These are phyloP conservation scores for Erpetoichthys calabaricus DNA, from an alignment of 2,797 vertebrate species.

Conservation along the genomic window DNA sequence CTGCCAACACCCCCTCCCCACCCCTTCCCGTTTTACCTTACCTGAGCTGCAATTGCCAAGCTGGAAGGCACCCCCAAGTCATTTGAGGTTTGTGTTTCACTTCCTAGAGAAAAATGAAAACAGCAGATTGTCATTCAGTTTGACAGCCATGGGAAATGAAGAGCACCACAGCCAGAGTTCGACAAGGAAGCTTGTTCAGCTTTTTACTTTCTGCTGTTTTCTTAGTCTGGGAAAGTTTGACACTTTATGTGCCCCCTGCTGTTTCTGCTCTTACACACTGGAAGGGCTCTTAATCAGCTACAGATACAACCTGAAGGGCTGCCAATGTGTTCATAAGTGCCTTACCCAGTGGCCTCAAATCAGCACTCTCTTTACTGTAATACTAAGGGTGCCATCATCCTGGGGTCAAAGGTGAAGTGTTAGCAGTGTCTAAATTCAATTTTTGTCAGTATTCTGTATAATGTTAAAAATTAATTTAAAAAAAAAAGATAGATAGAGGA, in stretches of 20 bases:
- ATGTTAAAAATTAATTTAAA: constrained; percentile 44
- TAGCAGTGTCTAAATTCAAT: constrained; percentile 26
- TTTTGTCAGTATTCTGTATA: constrained; percentile 41
- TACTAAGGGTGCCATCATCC: constrained; percentile 28
- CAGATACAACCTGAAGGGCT: too few species aligned
- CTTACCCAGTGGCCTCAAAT: constrained; percentile 22
- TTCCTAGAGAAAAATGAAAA: neutral
- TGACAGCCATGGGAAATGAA: too few species aligned
- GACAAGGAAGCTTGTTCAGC: too few species aligned
- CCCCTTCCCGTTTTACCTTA: constrained; percentile 26
- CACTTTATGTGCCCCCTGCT: too few species aligned
- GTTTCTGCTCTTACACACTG: too few species aligned
- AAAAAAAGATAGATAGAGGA: constrained; percentile 39
- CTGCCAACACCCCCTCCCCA: constrained; percentile 22
- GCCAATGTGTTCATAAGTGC: too few species aligned
- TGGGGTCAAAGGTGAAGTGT: constrained; percentile 23
- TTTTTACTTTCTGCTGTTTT: too few species aligned
- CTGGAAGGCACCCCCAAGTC: constrained; percentile 36
- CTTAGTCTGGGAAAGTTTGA: too few species aligned
- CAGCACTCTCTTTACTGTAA: constrained; percentile 40
- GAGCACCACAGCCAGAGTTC: too few species aligned
- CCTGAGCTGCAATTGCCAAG: constrained; percentile 6
- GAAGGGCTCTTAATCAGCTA: too few species aligned
- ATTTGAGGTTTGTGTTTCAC: constrained; percentile 27
- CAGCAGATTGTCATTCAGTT: too few species aligned